Conservation (phyloP, 2,113 vertebrate genomes). For the Rhinichthys klamathensis region DNA sequence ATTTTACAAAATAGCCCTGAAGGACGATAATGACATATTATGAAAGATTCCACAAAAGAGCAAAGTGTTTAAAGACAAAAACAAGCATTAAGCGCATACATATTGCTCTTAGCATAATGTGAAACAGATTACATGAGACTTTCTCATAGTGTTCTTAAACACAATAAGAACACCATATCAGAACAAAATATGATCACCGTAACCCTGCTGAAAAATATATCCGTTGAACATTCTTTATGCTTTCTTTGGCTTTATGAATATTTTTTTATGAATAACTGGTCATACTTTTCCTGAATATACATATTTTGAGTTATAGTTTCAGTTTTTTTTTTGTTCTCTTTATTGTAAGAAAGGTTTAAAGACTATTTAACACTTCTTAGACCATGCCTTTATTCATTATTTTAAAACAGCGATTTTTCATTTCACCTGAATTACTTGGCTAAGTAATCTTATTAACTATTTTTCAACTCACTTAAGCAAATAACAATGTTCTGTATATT, state of each 20-base stretch:
- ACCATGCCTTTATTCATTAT: not conserved
- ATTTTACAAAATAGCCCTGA: not conserved
- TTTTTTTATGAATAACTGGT: not conserved
- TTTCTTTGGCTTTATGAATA: not conserved
- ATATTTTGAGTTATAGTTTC: slow-evolving; percentile 6
- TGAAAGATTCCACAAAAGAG: not conserved
- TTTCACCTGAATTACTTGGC: not conserved
- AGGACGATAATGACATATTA: not conserved
- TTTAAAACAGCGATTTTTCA: not conserved
- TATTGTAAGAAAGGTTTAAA: not conserved
- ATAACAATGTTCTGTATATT: not conserved
- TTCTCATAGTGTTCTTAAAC: not conserved
- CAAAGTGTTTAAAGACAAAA: slow-evolving; percentile 3
- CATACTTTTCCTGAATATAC: slow-evolving; percentile 2
- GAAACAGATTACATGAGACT: not conserved
- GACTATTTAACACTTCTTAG: not conserved
- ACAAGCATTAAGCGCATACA: too few species aligned
- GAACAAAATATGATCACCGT: not conserved
- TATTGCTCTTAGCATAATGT: not conserved
- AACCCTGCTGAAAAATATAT: slow-evolving; percentile 22
- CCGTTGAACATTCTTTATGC: not conserved
- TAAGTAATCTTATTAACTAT: not conserved
- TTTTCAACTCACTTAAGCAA: not conserved
- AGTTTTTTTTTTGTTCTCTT: not conserved
- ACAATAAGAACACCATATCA: slow-evolving; percentile 23